A percentile compares a stretch with the other conserved stretches of the same genome.
Evolutionary conservation across 2,113 vertebrate genomes (phyloP).

Genomic region (Oophaga pumilio): DNA sequence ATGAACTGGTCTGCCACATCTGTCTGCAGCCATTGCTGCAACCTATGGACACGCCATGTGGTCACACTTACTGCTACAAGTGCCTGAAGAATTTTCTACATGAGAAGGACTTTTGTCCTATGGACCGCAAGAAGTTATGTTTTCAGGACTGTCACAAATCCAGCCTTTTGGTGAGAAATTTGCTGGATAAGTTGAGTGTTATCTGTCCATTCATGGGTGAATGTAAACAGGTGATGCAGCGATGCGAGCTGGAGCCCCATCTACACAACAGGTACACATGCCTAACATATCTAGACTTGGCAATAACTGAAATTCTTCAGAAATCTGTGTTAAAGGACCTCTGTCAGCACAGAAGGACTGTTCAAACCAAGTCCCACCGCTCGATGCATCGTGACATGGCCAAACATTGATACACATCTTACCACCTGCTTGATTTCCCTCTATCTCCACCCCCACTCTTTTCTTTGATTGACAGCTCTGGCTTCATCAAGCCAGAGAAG

Average conservation of each 20-base stretch:
- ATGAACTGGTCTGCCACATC: constrained; percentile 89
- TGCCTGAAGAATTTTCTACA: constrained; percentile 89
- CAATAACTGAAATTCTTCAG: not conserved
- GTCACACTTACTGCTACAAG: constrained; percentile 87
- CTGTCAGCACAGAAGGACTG: too few relatives aligned
- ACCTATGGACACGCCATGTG: constrained; percentile 91
- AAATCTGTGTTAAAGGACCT: not conserved
- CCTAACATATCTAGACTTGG: too few relatives aligned
- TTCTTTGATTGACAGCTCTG: too few relatives aligned
- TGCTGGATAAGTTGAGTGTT: constrained; percentile 85
- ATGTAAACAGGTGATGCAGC: constrained; percentile 84
- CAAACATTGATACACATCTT: too few relatives aligned
- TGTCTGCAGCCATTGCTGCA: constrained; percentile 87
- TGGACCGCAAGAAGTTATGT: constrained; percentile 84
- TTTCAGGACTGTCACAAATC: constrained; percentile 85
- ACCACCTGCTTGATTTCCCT: too few relatives aligned
- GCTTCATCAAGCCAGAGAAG: too few relatives aligned
- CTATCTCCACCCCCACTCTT: too few relatives aligned
- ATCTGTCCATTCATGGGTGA: constrained; percentile 79
- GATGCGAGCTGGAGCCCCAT: constrained; percentile 88
- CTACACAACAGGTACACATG: constrained; percentile 84
- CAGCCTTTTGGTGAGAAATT: constrained; percentile 87
- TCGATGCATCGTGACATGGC: too few relatives aligned
- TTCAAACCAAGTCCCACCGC: too few relatives aligned
- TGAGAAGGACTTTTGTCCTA: constrained; percentile 87